Percentiles rank a stretch among this genome's conserved stretches.
Conservation (phyloP, 2,797 vertebrate species). For the Characodon lateralis region DNA sequence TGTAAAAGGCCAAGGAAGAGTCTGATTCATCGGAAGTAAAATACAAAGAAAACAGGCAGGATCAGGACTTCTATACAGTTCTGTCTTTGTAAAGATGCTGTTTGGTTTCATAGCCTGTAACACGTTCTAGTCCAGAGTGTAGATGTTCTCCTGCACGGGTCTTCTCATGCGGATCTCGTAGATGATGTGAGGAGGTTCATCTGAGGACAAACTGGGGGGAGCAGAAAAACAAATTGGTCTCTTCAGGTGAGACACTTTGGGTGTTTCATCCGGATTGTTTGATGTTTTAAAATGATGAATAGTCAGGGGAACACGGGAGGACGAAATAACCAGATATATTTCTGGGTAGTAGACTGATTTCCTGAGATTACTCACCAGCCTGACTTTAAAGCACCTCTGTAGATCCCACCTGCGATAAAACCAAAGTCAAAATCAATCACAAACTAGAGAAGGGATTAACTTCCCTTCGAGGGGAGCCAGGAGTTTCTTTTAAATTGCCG, state of each 20-base stretch:
- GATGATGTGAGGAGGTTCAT: conserved; percentile 81
- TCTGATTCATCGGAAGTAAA: neutral
- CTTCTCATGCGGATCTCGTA: conserved; percentile 81
- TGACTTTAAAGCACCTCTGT: conserved; percentile 61
- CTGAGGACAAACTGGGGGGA: conserved; percentile 71
- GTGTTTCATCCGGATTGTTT: neutral
- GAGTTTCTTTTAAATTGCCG: no score
- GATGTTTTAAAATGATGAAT: neutral
- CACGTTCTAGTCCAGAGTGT: conserved; percentile 76
- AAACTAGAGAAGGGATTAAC: neutral
- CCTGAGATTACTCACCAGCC: conserved; percentile 70
- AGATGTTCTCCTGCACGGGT: conserved; percentile 81
- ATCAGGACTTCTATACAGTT: neutral
- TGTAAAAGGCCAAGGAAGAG: neutral
- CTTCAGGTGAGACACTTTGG: neutral
- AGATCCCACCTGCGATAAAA: conserved; percentile 65
- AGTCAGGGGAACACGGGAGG: neutral
- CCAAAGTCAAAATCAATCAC: neutral
- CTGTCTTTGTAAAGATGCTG: neutral
- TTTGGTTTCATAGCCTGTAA: neutral
- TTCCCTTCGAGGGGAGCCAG: neutral
- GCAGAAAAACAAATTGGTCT: neutral
- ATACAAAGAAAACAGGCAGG: neutral
- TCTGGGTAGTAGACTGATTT: no score
- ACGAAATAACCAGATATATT: neutral